Percentiles rank a stretch among this genome's conserved stretches.
Evolutionary conservation across 2,113 vertebrate genomes (phyloP).

Genomic region (Epinephelus fuscoguttatus): DNA sequence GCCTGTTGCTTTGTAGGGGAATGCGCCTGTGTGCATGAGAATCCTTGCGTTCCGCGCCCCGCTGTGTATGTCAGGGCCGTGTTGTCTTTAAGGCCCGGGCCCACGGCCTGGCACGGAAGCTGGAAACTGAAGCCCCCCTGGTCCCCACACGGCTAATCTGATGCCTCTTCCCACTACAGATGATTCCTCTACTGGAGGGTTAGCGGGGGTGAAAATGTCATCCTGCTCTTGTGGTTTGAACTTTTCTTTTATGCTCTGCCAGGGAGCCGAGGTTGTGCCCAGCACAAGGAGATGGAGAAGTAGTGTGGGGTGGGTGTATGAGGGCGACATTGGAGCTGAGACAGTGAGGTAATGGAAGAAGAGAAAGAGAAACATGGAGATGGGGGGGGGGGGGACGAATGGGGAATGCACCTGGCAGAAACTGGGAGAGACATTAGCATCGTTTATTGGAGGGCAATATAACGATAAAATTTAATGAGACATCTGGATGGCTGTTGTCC

Average conservation of each 20-base stretch:
- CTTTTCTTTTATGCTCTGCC: conserved; percentile 68
- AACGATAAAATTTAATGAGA: conserved; percentile 5
- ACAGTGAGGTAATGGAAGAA: conserved; percentile 72
- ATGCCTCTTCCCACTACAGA: conserved; percentile 62
- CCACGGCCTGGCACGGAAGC: conserved; percentile 65
- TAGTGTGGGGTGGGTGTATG: conserved; percentile 20
- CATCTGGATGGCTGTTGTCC: background rate
- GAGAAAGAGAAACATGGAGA: conserved; percentile 39
- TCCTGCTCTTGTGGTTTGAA: conserved; percentile 57
- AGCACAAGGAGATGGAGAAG: conserved; percentile 40
- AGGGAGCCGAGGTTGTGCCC: conserved; percentile 49
- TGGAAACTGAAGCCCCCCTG: conserved; percentile 71
- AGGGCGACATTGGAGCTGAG: conserved; percentile 53
- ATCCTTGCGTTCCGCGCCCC: conserved; percentile 43
- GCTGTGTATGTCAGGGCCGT: conserved; percentile 51
- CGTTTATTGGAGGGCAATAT: conserved; percentile 29
- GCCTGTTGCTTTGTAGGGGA: conserved; percentile 61
- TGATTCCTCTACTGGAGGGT: conserved; percentile 56
- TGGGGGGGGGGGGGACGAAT: background rate
- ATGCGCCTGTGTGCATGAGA: conserved; percentile 56
- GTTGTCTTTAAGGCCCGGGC: conserved; percentile 53
- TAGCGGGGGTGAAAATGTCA: conserved; percentile 71
- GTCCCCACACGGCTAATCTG: conserved; percentile 69
- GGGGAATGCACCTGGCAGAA: conserved; percentile 38
- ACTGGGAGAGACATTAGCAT: background rate